Percentiles rank a stretch among this genome's conserved stretches.
phyloP scores from a whole-genome alignment of 2,888 invertebrate species.

The Eulithis prunata region DNA sequence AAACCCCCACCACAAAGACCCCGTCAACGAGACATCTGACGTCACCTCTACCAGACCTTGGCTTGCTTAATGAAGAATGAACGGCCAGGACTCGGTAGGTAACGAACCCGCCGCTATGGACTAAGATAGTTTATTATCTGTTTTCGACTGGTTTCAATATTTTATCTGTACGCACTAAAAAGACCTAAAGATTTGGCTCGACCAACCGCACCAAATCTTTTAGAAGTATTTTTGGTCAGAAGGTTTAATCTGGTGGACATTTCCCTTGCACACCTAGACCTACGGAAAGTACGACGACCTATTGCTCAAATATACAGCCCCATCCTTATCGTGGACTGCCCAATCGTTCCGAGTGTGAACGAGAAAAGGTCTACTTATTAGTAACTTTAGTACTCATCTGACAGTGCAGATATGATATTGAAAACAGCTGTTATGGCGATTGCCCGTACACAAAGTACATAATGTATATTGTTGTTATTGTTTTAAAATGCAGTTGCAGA shows the following conservation, averaged over 20 bases:
- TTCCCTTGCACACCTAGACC: too few relatives aligned
- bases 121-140: constrained; percentile 29
- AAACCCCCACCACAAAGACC: constrained; percentile 65
- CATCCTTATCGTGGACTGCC: background rate
- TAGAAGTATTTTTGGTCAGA: too few relatives aligned
- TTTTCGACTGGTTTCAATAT: constrained; percentile 15
- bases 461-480: constrained; percentile 35
- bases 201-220: too few relatives aligned
- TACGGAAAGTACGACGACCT: background rate
- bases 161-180: background rate
- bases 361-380: background rate
- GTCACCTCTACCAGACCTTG: constrained; percentile 47
- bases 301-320: background rate
- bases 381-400: background rate
- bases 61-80: constrained; percentile 46
- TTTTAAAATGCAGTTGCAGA: constrained; percentile 27
- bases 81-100: constrained; percentile 33
- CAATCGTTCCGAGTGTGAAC: background rate
- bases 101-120: constrained; percentile 27
- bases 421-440: constrained; percentile 15
- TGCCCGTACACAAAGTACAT: constrained; percentile 32
- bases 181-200: too few relatives aligned
- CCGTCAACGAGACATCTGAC: constrained; percentile 60
- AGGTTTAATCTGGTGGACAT: too few relatives aligned
- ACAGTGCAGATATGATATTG: constrained; percentile 19